These are phyloP conservation scores for Python bivittatus DNA, from an alignment of 2,113 vertebrate genomes.

Conservation along the genomic window DNA sequence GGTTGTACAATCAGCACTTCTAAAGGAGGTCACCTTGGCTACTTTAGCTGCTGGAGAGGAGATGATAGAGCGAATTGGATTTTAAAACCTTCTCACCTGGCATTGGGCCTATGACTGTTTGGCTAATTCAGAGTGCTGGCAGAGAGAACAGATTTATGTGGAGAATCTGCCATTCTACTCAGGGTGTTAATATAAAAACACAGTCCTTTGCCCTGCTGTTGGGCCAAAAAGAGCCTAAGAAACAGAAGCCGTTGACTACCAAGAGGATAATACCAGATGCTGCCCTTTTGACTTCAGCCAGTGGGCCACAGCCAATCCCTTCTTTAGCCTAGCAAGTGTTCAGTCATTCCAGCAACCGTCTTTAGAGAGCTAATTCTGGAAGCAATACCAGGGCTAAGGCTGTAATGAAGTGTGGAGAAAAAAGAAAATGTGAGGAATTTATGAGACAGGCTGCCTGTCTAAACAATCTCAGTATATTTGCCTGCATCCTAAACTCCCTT, in stretches of 20 bases:
- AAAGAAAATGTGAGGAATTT: background rate
- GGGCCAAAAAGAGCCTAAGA: slow-evolving; percentile 50
- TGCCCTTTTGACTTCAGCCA: slow-evolving; percentile 56
- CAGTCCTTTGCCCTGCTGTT: slow-evolving; percentile 52
- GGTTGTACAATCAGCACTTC: slow-evolving; percentile 38
- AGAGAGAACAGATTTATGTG: slow-evolving; percentile 52
- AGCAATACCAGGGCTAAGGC: no score
- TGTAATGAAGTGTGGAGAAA: background rate
- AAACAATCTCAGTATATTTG: background rate
- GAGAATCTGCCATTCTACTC: slow-evolving; percentile 56
- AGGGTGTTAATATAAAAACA: slow-evolving; percentile 48
- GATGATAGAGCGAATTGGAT: slow-evolving; percentile 58
- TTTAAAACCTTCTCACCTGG: slow-evolving; percentile 32
- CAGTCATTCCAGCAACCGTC: background rate
- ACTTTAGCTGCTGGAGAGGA: slow-evolving; percentile 49
- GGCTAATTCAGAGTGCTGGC: slow-evolving; percentile 49
- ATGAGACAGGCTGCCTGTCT: background rate
- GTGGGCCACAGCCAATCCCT: slow-evolving; percentile 60
- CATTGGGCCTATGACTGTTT: slow-evolving; percentile 46
- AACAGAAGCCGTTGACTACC: slow-evolving; percentile 59
- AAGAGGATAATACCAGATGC: slow-evolving; percentile 63
- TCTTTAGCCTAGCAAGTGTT: slow-evolving; percentile 43
- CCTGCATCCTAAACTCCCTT: background rate
- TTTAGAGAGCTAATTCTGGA: background rate
- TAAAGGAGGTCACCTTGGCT: slow-evolving; percentile 46